Percentiles rank a stretch among this genome's conserved stretches.
Evolutionary conservation across 2,113 vertebrate genomes (phyloP).

Genomic region (Bothrops jararaca): DNA sequence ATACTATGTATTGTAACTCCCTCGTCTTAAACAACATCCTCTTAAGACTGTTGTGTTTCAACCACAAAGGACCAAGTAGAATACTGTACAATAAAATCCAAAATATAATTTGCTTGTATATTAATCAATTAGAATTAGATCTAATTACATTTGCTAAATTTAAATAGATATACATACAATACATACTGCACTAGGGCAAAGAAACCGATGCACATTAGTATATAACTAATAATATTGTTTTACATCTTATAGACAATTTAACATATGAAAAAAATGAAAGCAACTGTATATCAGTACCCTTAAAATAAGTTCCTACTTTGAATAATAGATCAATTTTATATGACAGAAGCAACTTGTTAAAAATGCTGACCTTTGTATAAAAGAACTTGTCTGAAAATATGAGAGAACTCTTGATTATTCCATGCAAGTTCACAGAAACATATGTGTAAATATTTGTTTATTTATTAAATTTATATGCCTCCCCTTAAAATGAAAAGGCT

Average conservation of each 20-base stretch:
- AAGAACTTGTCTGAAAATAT: background rate
- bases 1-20: too few species aligned
- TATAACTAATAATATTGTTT: background rate
- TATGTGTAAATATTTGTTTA: too few species aligned
- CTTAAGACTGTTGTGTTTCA: background rate
- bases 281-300: background rate
- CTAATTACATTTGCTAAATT: constrained; percentile 6
- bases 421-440: background rate
- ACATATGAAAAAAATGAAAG: background rate
- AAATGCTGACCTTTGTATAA: background rate
- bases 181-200: background rate
- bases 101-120: background rate
- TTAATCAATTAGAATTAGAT: background rate
- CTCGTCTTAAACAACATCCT: background rate
- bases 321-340: background rate
- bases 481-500: too few species aligned
- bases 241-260: background rate
- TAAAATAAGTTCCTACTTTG: background rate
- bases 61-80: background rate
- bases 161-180: background rate
- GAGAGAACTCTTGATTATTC: background rate
- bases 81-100: background rate
- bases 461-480: too few species aligned
- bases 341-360: background rate
- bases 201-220: background rate